Evolutionary conservation across 2,797 vertebrate species (phyloP).

Genomic region (Sphenopsis melanotis): DNA sequence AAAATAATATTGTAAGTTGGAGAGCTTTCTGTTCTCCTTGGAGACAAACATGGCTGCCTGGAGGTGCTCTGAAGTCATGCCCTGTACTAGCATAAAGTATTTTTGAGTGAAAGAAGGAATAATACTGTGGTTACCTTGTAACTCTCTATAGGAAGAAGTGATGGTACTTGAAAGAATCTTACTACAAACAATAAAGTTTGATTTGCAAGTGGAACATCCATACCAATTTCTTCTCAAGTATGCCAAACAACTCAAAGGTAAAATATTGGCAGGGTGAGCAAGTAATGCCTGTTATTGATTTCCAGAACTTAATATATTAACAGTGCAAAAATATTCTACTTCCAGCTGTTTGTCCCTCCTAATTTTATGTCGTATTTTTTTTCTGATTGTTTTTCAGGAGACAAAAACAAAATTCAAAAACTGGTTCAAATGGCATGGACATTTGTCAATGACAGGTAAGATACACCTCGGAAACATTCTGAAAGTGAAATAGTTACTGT

Average conservation of each 20-base stretch:
- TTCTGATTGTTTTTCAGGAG: slow-evolving; percentile 72
- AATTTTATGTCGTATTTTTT: neutral
- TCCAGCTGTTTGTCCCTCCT: neutral
- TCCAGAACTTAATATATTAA: neutral
- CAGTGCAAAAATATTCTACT: neutral
- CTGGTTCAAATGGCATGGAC: slow-evolving; percentile 97
- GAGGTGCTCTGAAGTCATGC: neutral
- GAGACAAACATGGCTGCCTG: neutral
- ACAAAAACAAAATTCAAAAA: slow-evolving; percentile 97
- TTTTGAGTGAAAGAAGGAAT: neutral
- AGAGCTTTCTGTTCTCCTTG: neutral
- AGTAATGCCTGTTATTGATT: neutral
- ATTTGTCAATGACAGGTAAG: slow-evolving; percentile 96
- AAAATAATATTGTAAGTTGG: neutral
- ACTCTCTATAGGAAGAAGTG: slow-evolving; percentile 87
- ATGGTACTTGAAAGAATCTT: slow-evolving; percentile 97
- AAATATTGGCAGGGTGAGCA: neutral
- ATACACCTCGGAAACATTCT: neutral
- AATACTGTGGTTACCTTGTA: neutral
- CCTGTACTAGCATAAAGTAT: neutral
- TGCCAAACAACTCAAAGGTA: slow-evolving; percentile 98
- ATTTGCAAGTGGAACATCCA: slow-evolving; percentile 95
- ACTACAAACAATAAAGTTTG: slow-evolving; percentile 97
- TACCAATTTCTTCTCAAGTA: slow-evolving; percentile 97
- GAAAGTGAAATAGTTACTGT: neutral